Evolutionary conservation across 1,140 invertebrate genomes (phyloP).

Genomic region (Drosophila neocordata): DNA sequence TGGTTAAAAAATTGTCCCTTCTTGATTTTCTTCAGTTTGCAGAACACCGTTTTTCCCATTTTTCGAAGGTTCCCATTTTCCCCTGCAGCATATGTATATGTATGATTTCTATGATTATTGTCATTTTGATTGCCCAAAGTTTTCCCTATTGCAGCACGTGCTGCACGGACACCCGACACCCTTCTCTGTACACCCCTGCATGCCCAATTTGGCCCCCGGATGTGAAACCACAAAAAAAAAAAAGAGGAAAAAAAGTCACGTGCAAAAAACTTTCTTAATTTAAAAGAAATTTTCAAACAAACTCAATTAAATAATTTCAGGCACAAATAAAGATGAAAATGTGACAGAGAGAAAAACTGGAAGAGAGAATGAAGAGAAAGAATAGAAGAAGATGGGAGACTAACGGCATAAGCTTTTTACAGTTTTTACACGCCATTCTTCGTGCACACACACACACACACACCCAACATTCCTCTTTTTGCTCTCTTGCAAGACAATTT

Average conservation of each 20-base stretch:
- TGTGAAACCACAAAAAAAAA: conserved; percentile 45
- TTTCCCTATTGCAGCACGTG: conserved; percentile 66
- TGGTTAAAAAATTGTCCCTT: background rate
- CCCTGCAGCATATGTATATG: conserved; percentile 18
- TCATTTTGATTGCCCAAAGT: conserved; percentile 57
- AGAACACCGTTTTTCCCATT: background rate
- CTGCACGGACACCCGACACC: conserved; percentile 22
- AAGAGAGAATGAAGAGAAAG: background rate
- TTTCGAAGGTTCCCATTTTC: background rate
- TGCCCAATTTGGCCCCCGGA: conserved; percentile 13
- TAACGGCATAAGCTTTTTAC: conserved; percentile 46
- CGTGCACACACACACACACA: conserved; percentile 11
- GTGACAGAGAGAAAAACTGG: conserved; percentile 8
- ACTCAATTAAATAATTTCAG: conserved; percentile 80
- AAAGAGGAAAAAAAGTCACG: conserved; percentile 63
- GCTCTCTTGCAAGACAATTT: conserved; percentile 58
- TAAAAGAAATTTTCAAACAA: conserved; percentile 81
- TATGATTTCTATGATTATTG: conserved; percentile 62
- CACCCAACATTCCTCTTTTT: conserved; percentile 26
- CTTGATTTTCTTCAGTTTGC: background rate
- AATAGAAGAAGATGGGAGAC: background rate
- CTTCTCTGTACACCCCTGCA: background rate
- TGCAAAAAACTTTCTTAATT: conserved; percentile 77
- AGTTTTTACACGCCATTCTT: conserved; percentile 29
- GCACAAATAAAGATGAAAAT: conserved; percentile 72